Percentiles rank a stretch among this genome's conserved stretches.
Evolutionary conservation across 2,113 vertebrate genomes (phyloP).

Genomic region (Corythoichthys haematopterus): DNA sequence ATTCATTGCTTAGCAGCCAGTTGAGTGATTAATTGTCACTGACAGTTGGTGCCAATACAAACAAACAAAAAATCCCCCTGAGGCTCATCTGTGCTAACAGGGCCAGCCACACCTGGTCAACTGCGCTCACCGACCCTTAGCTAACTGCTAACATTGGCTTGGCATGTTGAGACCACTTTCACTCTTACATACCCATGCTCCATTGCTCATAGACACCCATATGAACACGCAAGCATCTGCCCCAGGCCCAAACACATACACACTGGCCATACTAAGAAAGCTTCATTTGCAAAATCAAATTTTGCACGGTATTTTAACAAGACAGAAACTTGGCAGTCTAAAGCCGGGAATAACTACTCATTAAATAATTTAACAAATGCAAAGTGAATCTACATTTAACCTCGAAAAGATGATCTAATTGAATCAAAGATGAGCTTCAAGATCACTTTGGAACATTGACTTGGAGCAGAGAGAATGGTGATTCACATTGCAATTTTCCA

Average conservation of each 20-base stretch:
- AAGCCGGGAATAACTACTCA: not conserved
- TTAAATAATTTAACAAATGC: not conserved
- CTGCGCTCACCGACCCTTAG: no score
- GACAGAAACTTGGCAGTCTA: not conserved
- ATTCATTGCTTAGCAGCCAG: no score
- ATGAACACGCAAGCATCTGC: no score
- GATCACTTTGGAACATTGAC: not conserved
- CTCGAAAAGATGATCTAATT: not conserved
- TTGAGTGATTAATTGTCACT: no score
- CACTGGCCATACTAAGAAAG: not conserved
- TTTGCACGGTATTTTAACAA: not conserved
- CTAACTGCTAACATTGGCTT: no score
- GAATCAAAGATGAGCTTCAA: not conserved
- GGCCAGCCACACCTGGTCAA: no score
- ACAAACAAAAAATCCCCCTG: no score
- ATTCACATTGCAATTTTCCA: not conserved
- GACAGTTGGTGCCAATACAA: no score
- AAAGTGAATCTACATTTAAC: not conserved
- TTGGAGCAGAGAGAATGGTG: not conserved
- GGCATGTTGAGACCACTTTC: no score
- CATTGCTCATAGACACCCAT: not conserved
- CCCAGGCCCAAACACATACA: not conserved
- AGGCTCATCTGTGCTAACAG: no score
- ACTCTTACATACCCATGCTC: no score
- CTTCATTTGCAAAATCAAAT: not conserved